Conservation (phyloP, 2,797 vertebrate genomes). For the Geotrypetes seraphini region DNA sequence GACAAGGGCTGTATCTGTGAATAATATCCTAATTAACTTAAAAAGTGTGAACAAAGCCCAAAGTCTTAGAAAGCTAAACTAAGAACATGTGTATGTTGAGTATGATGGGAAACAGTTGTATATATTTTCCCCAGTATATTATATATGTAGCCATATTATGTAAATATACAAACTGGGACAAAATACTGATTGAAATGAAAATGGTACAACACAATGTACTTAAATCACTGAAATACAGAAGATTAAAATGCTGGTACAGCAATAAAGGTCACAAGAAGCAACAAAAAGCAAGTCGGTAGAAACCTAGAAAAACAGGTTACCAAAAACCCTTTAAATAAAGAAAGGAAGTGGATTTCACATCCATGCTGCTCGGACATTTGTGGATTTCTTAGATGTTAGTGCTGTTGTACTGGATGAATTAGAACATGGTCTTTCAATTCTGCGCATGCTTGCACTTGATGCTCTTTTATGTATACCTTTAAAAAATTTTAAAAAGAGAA, state of each 20-base stretch:
- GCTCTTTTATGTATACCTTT: constrained; percentile 50
- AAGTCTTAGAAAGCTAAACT: no score
- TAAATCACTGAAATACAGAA: constrained; percentile 20
- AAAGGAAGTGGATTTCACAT: constrained; percentile 33
- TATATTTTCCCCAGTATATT: constrained; percentile 4
- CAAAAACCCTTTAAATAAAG: background rate
- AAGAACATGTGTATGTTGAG: constrained; percentile 3
- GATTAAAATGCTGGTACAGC: constrained; percentile 28
- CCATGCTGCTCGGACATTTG: constrained; percentile 57
- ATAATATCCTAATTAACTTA: no score
- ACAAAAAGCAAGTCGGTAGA: constrained; percentile 27
- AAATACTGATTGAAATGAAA: constrained; percentile 35
- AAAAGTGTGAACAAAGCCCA: no score
- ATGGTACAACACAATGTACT: constrained; percentile 20
- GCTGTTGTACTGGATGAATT: constrained; percentile 25
- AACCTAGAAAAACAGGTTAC: constrained; percentile 4
- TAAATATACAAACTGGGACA: constrained; percentile 13
- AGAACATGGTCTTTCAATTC: constrained; percentile 40
- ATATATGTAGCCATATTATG: constrained; percentile 2
- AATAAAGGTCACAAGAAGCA: constrained; percentile 22
- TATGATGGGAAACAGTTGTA: constrained; percentile 12
- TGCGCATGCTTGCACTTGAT: constrained; percentile 37
- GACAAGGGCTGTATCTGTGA: no score
- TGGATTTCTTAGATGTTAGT: constrained; percentile 43
- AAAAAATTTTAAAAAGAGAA: constrained; percentile 4